These are phyloP conservation scores for Ceyx margarethae DNA, from an alignment of 2,113 vertebrate genomes.

Conservation along the genomic window DNA sequence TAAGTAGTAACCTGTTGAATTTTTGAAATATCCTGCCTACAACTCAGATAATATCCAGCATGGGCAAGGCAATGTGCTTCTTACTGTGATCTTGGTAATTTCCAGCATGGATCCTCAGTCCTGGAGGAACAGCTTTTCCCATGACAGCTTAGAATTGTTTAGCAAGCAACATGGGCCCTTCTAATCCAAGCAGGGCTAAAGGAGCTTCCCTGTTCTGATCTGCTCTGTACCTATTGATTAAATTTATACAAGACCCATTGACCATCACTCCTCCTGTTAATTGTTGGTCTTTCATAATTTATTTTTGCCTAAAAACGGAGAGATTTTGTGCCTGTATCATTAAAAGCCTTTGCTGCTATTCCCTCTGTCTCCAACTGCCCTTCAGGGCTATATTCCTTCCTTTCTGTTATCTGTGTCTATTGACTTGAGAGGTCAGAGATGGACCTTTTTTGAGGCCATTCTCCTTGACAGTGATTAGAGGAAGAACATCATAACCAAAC, in stretches of 20 bases:
- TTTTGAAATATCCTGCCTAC: not conserved
- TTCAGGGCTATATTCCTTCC: not conserved
- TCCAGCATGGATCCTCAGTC: not conserved
- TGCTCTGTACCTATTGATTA: not conserved
- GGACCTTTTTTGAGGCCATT: not conserved
- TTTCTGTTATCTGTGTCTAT: not conserved
- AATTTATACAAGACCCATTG: not conserved
- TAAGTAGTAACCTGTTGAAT: not conserved
- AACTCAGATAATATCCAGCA: not conserved
- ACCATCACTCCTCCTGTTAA: not conserved
- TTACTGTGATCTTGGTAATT: not conserved
- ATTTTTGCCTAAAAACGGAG: not conserved
- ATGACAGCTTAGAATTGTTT: not conserved
- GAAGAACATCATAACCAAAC: not conserved
- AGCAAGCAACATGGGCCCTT: not conserved
- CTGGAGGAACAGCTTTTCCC: not conserved
- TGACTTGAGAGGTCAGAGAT: not conserved
- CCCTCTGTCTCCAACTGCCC: not conserved
- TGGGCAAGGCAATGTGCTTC: rapidly evolving
- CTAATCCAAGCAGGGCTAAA: not conserved
- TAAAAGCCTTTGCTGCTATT: not conserved
- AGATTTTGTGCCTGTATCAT: not conserved
- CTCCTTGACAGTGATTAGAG: not conserved
- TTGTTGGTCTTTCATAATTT: not conserved
- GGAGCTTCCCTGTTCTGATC: not conserved